phyloP scores from a whole-genome alignment of 2,113 vertebrate genomes.

The Gambusia holbrooki region DNA sequence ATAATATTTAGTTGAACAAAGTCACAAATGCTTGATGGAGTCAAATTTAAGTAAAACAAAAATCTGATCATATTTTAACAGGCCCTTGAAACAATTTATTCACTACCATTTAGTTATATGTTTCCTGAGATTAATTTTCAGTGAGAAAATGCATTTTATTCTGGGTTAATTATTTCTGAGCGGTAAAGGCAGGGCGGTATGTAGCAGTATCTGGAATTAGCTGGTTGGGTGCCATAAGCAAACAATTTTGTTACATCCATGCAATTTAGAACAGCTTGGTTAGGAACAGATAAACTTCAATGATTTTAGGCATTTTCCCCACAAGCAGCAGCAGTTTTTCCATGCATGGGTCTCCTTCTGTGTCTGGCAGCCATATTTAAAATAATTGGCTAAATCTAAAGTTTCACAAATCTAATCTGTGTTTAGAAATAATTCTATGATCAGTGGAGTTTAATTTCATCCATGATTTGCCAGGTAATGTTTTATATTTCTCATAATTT shows the following conservation, averaged over 20 bases:
- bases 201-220: too few relatives aligned
- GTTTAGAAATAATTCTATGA: neutral
- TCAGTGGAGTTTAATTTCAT: neutral
- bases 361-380: too few relatives aligned
- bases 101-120: neutral
- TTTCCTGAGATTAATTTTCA: neutral
- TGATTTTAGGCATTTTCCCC: neutral
- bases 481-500: neutral
- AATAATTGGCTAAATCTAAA: too few relatives aligned
- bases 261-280: neutral
- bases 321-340: neutral
- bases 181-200: neutral
- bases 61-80: neutral
- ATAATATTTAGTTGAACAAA: neutral
- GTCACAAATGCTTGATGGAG: slow-evolving; percentile 39
- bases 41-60: slow-evolving; percentile 8
- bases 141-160: slow-evolving; percentile 1
- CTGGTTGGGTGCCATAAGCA: too few relatives aligned
- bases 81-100: neutral
- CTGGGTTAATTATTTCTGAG: slow-evolving; percentile 10
- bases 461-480: neutral
- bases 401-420: too few relatives aligned
- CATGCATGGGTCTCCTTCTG: neutral
- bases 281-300: neutral
- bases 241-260: neutral